A percentile compares a stretch with the other conserved stretches of the same genome.
phyloP scores from a whole-genome alignment of 2,113 vertebrate species.

The Micromys minutus region DNA sequence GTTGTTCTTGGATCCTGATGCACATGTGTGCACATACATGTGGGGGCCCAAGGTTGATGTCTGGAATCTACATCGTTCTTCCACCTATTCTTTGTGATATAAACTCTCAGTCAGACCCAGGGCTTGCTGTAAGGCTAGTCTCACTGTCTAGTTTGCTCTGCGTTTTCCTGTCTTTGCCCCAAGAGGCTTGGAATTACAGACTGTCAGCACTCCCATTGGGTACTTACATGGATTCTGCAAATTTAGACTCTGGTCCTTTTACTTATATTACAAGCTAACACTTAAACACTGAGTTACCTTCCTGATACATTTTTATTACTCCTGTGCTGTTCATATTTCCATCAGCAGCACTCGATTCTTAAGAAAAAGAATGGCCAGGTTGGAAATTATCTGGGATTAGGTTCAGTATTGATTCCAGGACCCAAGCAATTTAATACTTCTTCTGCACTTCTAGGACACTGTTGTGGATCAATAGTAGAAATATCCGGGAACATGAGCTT shows the following conservation, averaged over 20 bases:
- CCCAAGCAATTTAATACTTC: background rate
- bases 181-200: background rate
- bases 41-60: background rate
- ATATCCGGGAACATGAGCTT: background rate
- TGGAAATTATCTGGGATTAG: background rate
- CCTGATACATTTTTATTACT: background rate
- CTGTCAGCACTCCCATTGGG: background rate
- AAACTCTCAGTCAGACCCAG: background rate
- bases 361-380: background rate
- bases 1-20: background rate
- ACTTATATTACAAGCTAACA: background rate
- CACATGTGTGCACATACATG: background rate
- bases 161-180: background rate
- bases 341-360: background rate
- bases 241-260: background rate
- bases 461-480: background rate
- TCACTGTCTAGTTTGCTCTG: background rate
- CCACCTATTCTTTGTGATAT: background rate
- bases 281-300: background rate
- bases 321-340: background rate
- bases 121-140: background rate
- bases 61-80: background rate
- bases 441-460: background rate
- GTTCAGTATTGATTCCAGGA: background rate
- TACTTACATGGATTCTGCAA: background rate